phyloP scores from a whole-genome alignment of 2,113 vertebrate genomes.

The Artemisiospiza belli region DNA sequence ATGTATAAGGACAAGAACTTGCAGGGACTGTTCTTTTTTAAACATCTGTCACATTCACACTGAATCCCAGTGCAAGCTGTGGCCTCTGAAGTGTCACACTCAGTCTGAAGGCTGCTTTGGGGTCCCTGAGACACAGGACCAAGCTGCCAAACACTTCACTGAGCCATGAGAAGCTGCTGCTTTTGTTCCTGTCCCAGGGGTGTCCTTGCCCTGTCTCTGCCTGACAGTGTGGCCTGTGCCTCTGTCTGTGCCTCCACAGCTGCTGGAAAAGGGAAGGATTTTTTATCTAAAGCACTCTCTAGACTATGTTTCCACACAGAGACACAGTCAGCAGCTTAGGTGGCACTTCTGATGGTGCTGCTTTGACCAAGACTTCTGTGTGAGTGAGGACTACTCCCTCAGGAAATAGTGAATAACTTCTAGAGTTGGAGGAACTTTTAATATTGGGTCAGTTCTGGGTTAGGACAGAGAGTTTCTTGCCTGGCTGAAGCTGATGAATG shows the following conservation, averaged over 20 bases:
- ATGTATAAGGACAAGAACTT: neutral
- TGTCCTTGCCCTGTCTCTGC: neutral
- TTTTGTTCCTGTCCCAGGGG: neutral
- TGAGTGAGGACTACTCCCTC: neutral
- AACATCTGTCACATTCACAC: neutral
- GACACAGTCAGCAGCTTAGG: neutral
- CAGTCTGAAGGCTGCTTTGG: neutral
- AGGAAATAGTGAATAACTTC: neutral
- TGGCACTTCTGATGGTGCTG: neutral
- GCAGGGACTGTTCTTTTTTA: neutral
- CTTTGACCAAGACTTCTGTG: neutral
- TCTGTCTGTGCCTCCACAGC: neutral
- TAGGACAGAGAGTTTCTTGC: neutral
- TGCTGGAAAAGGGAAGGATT: neutral
- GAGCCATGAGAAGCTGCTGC: neutral
- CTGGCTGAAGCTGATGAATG: neutral
- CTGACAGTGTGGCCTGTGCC: neutral
- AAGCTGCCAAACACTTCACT: neutral
- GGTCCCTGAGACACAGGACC: neutral
- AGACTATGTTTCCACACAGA: neutral
- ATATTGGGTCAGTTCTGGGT: neutral
- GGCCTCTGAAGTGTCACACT: neutral
- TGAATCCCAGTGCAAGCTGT: neutral
- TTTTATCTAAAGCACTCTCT: neutral
- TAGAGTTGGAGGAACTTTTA: neutral